Percentiles rank a stretch among this genome's conserved stretches.
These are phyloP conservation scores for Propithecus coquereli DNA, from an alignment of 2,113 vertebrate species.

Conservation along the genomic window DNA sequence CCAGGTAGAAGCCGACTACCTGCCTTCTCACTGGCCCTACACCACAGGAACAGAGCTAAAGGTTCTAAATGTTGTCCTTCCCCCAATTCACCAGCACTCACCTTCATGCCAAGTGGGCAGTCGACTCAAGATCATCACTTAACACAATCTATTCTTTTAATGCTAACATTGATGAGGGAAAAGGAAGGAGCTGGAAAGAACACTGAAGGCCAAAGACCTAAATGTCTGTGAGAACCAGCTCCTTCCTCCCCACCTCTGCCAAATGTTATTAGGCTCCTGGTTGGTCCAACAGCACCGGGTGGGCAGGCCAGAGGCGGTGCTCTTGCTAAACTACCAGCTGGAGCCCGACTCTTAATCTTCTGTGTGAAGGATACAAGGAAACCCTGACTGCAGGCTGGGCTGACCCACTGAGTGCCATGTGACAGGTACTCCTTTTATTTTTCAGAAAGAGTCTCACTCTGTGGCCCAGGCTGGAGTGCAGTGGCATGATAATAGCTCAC, in stretches of 20 bases:
- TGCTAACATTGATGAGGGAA: background rate
- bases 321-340: fast-evolving
- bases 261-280: background rate
- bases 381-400: background rate
- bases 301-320: fast-evolving
- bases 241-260: background rate
- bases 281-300: no score
- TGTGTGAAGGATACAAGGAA: background rate
- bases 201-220: background rate
- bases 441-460: no score
- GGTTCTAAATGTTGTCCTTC: background rate
- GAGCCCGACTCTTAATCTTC: background rate
- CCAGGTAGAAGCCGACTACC: background rate
- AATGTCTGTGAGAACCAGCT: background rate
- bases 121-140: background rate
- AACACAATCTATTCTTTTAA: background rate
- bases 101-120: background rate
- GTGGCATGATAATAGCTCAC: no score
- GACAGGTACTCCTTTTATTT: background rate
- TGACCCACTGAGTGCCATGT: background rate
- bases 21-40: background rate
- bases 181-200: background rate
- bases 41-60: background rate
- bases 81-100: background rate
- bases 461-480: no score